Base-by-base conservation (phyloP, 2,797 vertebrate genomes). In the Molossus molossus region DNA sequence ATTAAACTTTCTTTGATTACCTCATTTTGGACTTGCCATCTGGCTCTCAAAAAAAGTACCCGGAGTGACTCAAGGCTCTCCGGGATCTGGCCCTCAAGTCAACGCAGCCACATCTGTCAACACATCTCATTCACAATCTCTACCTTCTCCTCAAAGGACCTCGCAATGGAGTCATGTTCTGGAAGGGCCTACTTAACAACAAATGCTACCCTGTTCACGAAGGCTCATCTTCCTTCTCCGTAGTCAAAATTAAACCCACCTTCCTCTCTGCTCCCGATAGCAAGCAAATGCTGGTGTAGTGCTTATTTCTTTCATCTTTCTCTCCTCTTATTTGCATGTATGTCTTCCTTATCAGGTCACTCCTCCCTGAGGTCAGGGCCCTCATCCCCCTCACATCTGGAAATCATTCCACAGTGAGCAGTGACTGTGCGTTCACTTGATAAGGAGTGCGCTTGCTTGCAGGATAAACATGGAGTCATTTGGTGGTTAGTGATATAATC, bases 1-100 rank as follows among this genome's bases (percentile, higher is more conserved):
- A 62, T 86, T 81, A 80, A 87, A 64, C 10, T 83, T 73, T 72
- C 14, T n/a, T 79, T 33, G 45, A n/a, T 93, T 62, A 84, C 37
- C 20, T 96, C 70, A 40, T 77, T 81, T 72, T 73, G 60, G 75
- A 81, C 23, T 69, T 82, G 55, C 60, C 37, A 70, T 81, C 37
- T 53, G 75, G 3, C 62, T 95, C 10, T 64, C 20, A 57, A 64
- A 88, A 69, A 57, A 64, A 88, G 75, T 60, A 40, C n/a, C 21
- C 37, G 45, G 25, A 82, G n/a, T 76, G n/a, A 81, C 82, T 92
- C 27, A 92, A 73, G 25, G 33, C 18, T 85, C 15, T 77, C 20
- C 13, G 2, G 20, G 27, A 70, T 55, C 11, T 72, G 60, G 11
- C 40, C 94, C 67, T 67, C 65, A 60, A 50, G 69, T 70, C 48